A percentile compares a stretch with the other conserved stretches of the same genome.
These are phyloP conservation scores for Conomelus anceps DNA, from an alignment of 2,888 invertebrate species.

Conservation along the genomic window DNA sequence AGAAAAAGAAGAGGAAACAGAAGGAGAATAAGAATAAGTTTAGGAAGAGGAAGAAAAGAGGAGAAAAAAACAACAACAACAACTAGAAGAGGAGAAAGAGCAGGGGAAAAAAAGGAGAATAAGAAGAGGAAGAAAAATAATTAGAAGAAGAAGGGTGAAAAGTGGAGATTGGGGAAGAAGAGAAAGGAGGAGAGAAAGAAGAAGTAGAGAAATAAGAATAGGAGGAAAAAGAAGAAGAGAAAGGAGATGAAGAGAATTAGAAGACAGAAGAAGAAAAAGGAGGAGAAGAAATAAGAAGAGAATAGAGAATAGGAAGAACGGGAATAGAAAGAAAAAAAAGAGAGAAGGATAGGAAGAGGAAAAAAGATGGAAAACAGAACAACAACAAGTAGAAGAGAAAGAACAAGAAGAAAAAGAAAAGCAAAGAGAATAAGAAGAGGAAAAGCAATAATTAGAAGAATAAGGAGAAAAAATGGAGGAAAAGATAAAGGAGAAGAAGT, in stretches of 20 bases:
- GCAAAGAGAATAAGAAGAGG: conserved; percentile 16
- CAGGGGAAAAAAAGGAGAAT: background rate
- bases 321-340: background rate
- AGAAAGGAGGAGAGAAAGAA: conserved; percentile 7
- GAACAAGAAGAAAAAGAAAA: conserved; percentile 21
- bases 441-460: conserved; percentile 1
- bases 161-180: too few species aligned
- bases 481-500: background rate
- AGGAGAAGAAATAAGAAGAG: background rate
- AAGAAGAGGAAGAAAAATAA: background rate
- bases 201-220: too few species aligned
- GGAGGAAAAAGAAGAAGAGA: conserved; percentile 8
- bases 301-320: background rate
- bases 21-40: too few species aligned
- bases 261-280: background rate
- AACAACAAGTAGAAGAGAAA: conserved; percentile 10
- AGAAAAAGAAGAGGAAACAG: conserved; percentile 6
- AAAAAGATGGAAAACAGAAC: background rate
- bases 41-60: conserved; percentile 8
- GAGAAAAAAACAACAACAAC: conserved; percentile 1
- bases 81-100: too few species aligned
- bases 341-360: background rate
- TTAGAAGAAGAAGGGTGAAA: too few species aligned
- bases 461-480: conserved; percentile 9
- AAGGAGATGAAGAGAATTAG: background rate